Percentiles rank a stretch among this genome's conserved stretches.
These are phyloP conservation scores for Tinamus major DNA, from an alignment of 2,797 vertebrate genomes.

Conservation along the genomic window DNA sequence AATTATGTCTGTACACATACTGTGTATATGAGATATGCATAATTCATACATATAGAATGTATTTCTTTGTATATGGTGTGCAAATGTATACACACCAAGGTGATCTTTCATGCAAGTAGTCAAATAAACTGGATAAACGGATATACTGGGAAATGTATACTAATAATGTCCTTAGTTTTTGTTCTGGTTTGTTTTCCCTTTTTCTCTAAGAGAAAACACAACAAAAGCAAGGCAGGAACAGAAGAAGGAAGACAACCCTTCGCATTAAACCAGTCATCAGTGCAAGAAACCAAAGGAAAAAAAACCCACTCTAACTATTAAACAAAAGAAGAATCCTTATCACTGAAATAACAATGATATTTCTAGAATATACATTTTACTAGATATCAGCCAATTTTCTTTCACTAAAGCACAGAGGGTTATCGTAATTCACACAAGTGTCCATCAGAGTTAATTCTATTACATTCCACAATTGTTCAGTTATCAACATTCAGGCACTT, in stretches of 20 bases:
- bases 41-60: not conserved
- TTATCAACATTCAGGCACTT: not conserved
- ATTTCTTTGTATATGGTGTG: not conserved
- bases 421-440: not conserved
- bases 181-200: not conserved
- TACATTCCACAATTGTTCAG: not conserved
- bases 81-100: not conserved
- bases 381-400: not conserved
- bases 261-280: not conserved
- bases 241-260: not conserved
- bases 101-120: not conserved
- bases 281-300: not conserved
- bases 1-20: not conserved
- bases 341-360: fast-evolving
- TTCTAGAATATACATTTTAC: not conserved
- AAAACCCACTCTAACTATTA: not conserved
- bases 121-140: not conserved
- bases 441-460: not conserved
- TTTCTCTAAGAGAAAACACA: not conserved
- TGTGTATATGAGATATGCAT: not conserved
- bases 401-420: not conserved
- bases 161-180: not conserved
- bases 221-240: not conserved
- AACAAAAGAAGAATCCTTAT: not conserved
- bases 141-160: not conserved